Conservation (phyloP, 92 coral and sea anemone species). For the Siderastrea radians region DNA sequence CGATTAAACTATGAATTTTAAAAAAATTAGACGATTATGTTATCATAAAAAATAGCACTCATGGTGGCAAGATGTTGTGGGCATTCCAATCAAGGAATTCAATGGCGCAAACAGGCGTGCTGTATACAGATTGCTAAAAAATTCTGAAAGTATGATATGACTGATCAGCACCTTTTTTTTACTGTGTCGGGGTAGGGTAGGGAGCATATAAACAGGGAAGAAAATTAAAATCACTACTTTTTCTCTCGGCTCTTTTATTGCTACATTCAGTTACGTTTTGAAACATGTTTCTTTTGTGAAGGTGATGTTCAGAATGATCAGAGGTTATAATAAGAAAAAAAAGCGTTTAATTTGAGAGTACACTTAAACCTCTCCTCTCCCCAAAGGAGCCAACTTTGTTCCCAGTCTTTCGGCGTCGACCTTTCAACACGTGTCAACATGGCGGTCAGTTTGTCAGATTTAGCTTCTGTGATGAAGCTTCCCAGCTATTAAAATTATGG, state of each 20-base stretch:
- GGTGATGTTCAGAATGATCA: too few species aligned
- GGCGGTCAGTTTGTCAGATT: background rate
- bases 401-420: background rate
- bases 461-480: background rate
- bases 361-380: background rate
- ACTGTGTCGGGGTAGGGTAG: too few species aligned
- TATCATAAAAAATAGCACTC: background rate
- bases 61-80: background rate
- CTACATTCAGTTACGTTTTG: too few species aligned
- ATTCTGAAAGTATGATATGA: too few species aligned
- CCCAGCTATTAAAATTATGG: background rate
- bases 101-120: background rate
- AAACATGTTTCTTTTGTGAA: too few species aligned
- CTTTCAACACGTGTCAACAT: background rate
- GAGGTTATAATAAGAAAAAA: too few species aligned
- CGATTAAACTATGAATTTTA: background rate
- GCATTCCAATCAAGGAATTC: background rate
- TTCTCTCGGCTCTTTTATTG: too few species aligned
- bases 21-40: background rate
- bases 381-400: background rate
- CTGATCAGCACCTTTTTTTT: too few species aligned
- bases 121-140: background rate
- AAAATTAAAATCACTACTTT: too few species aligned
- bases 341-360: too few species aligned
- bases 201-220: too few species aligned